phyloP scores from a whole-genome alignment of 2,113 vertebrate species.

The Carettochelys insculpta region DNA sequence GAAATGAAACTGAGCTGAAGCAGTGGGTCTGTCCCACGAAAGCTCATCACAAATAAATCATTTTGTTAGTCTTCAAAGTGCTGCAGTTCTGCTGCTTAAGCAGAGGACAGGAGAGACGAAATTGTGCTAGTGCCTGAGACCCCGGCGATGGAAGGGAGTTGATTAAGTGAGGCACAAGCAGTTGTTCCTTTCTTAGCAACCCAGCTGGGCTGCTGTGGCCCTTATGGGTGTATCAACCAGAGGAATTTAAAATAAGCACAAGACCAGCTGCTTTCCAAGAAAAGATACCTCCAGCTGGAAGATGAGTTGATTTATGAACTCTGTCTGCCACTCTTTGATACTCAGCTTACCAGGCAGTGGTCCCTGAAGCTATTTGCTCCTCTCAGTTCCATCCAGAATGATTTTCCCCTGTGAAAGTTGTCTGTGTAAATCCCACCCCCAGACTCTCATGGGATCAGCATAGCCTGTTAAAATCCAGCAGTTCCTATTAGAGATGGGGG shows the following conservation, averaged over 20 bases:
- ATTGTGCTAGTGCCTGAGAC: no score
- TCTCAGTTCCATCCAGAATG: background rate
- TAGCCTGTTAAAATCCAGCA: background rate
- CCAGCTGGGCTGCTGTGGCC: background rate
- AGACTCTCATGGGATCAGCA: background rate
- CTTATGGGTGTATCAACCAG: accelerated
- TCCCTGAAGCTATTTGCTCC: background rate
- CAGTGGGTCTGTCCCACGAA: no score
- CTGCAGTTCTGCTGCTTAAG: background rate
- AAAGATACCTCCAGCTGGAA: accelerated
- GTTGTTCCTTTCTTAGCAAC: background rate
- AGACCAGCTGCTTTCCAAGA: background rate
- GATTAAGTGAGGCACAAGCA: background rate
- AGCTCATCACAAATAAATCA: no score
- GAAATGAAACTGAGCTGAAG: no score
- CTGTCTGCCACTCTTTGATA: accelerated
- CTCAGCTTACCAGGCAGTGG: accelerated
- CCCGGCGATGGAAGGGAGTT: background rate
- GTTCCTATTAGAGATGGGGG: background rate
- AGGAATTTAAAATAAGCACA: background rate
- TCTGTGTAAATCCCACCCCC: no score
- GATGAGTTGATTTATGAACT: background rate
- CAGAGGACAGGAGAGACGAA: background rate
- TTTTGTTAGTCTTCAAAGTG: no score
- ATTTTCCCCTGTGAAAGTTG: no score